Evolutionary conservation across 92 coral and sea anemone species (phyloP).

Genomic region (Metridium senile): DNA sequence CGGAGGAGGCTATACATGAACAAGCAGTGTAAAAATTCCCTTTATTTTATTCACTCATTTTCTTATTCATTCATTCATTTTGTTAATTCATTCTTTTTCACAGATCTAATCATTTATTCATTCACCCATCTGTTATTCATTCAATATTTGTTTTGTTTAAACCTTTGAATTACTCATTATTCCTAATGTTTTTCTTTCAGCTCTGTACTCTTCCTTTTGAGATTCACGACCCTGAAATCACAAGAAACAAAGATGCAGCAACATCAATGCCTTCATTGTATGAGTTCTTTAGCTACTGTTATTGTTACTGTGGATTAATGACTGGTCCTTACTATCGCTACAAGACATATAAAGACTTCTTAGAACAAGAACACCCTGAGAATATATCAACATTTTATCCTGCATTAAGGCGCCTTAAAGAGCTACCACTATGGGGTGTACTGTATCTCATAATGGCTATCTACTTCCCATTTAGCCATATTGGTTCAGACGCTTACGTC

Average conservation of each 20-base stretch:
- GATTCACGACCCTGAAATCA: conserved; percentile 68
- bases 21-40: too few species aligned
- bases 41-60: too few species aligned
- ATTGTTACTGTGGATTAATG: conserved; percentile 88
- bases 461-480: conserved; percentile 76
- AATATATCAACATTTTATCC: conserved; percentile 74
- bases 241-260: conserved; percentile 42
- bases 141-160: not conserved
- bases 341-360: conserved; percentile 85
- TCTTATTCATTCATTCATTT: too few species aligned
- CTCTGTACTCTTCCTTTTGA: conserved; percentile 94
- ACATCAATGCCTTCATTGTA: conserved; percentile 66
- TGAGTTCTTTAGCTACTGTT: conserved; percentile 78
- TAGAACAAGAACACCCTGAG: conserved; percentile 74
- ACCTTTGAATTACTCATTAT: not conserved
- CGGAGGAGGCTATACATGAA: too few species aligned
- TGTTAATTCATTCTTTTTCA: too few species aligned
- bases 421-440: conserved; percentile 58
- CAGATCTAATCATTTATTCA: too few species aligned
- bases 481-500: conserved; percentile 63
- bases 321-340: conserved; percentile 96
- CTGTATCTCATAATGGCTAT: conserved; percentile 62
- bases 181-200: conserved; percentile 26
- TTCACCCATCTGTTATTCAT: not conserved
- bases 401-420: conserved; percentile 63